A percentile compares a stretch with the other conserved stretches of the same genome.
phyloP scores from a whole-genome alignment of 2,113 vertebrate genomes.

The Vulpes vulpes region DNA sequence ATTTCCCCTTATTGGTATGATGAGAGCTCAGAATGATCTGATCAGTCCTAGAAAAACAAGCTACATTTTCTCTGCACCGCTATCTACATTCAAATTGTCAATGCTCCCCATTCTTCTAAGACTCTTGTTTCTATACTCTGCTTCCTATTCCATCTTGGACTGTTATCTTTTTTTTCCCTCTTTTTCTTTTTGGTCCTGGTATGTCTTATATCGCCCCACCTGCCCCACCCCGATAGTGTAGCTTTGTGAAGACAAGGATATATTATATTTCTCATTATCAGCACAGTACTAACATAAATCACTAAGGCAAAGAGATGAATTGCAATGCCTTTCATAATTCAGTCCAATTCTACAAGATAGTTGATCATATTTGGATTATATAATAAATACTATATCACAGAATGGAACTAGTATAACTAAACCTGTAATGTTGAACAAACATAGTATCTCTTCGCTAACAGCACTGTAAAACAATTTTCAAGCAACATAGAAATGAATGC shows the following conservation, averaged over 20 bases:
- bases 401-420: constrained; percentile 33
- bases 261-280: neutral
- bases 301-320: neutral
- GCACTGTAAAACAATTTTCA: neutral
- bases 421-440: constrained; percentile 10
- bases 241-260: neutral
- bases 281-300: neutral
- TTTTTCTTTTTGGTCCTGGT: neutral
- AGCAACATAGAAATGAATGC: constrained; percentile 2
- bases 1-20: neutral
- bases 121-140: neutral
- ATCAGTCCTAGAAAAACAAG: neutral
- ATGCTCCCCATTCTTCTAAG: neutral
- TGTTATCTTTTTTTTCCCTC: neutral
- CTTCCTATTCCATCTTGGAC: neutral
- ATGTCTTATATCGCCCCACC: neutral
- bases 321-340: neutral
- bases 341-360: neutral
- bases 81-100: neutral
- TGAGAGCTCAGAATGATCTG: neutral
- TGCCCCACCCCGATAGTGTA: neutral
- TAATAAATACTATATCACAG: constrained; percentile 14
- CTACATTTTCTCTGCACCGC: neutral
- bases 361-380: constrained; percentile 45
- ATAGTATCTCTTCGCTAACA: neutral